Percentiles rank a stretch among this genome's conserved stretches.
Conservation (phyloP, 2,113 vertebrate species). For the Arvicanthis niloticus region DNA sequence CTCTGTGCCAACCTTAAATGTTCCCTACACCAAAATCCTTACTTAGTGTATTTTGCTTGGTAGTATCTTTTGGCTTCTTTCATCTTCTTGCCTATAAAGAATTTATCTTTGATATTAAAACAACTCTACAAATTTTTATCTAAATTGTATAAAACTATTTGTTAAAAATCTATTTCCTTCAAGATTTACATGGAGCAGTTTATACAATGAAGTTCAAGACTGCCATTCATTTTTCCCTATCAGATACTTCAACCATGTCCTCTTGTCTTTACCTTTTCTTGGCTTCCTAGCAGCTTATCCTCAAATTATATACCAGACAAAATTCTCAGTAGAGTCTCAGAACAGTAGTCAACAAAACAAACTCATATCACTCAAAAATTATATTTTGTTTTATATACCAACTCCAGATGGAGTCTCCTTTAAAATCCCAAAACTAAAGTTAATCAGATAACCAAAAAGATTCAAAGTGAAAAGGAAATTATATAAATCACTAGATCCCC, state of each 20-base stretch:
- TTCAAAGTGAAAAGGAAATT: background rate
- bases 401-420: background rate
- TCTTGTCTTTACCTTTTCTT: background rate
- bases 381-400: background rate
- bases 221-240: background rate
- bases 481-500: background rate
- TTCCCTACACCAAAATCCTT: background rate
- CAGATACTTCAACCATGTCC: background rate
- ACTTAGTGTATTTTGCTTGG: background rate
- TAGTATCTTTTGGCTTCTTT: background rate
- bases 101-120: constrained; percentile 25
- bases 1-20: background rate
- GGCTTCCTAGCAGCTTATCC: background rate
- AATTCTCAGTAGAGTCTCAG: background rate
- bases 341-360: background rate
- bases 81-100: background rate
- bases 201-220: background rate
- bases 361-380: background rate
- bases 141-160: background rate
- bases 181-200: background rate
- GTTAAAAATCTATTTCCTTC: constrained; percentile 28
- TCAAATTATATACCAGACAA: background rate
- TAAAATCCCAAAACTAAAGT: constrained; percentile 14
- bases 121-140: background rate
- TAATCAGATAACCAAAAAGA: background rate